phyloP scores from a whole-genome alignment of 2,113 vertebrate genomes.

The Eolophus roseicapilla region DNA sequence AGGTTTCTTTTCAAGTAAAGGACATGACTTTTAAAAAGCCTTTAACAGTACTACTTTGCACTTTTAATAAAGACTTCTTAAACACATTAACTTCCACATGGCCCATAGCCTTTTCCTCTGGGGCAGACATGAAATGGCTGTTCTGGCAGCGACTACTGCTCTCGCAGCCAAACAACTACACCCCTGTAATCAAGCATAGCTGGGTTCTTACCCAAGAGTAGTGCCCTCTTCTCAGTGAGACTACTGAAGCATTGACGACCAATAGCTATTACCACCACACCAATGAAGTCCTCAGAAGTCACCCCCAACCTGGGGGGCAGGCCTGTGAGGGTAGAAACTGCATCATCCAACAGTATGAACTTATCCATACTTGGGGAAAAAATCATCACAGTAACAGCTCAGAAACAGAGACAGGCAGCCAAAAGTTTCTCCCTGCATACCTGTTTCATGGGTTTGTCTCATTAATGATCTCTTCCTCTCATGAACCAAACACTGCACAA shows the following conservation, averaged over 20 bases:
- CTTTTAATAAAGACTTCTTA: not conserved
- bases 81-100: not conserved
- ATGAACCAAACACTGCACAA: not conserved
- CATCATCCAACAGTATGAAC: not conserved
- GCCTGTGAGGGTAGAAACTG: not conserved
- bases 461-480: not conserved
- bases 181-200: not conserved
- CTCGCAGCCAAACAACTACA: not conserved
- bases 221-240: accelerated
- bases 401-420: not conserved
- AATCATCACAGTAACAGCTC: not conserved
- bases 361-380: not conserved
- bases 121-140: not conserved
- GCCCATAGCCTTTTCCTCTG: not conserved
- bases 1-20: not conserved
- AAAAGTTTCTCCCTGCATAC: not conserved
- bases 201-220: not conserved
- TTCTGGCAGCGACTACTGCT: not conserved
- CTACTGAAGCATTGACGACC: accelerated
- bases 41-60: not conserved
- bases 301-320: not conserved
- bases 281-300: not conserved
- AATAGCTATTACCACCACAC: not conserved
- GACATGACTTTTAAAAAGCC: not conserved
- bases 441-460: not conserved